Evolutionary conservation across 2,888 invertebrate genomes (phyloP).

Genomic region (Scaptomyza cyrtandrae): DNA sequence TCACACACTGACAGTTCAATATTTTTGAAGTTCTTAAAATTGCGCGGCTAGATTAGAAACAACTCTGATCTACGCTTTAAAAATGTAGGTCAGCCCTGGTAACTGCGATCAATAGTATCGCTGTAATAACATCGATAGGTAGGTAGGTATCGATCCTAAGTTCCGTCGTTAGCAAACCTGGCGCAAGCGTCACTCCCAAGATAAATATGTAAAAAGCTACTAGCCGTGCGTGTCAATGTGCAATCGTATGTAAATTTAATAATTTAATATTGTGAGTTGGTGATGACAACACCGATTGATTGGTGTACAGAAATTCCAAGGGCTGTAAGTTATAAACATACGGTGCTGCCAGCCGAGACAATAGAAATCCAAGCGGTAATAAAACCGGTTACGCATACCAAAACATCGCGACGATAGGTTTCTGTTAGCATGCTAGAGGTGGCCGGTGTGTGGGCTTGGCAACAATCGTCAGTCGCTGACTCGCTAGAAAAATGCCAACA

Average conservation of each 20-base stretch:
- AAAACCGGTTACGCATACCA: constrained; percentile 64
- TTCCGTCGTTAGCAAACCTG: constrained; percentile 37
- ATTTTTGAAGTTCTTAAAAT: constrained; percentile 11
- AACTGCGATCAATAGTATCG: constrained; percentile 24
- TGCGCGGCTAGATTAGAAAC: constrained; percentile 29
- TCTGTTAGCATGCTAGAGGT: constrained; percentile 51
- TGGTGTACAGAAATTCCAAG: constrained; percentile 7
- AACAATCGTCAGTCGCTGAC: constrained; percentile 54
- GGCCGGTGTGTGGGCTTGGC: constrained; percentile 43
- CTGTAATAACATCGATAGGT: constrained; percentile 24
- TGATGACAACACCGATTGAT: not conserved
- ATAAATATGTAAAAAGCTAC: constrained; percentile 52
- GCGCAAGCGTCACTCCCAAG: constrained; percentile 62
- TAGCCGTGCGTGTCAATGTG: constrained; percentile 54
- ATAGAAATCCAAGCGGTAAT: constrained; percentile 38
- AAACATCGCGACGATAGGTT: constrained; percentile 51
- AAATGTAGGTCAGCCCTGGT: constrained; percentile 25
- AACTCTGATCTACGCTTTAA: constrained; percentile 35
- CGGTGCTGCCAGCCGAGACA: constrained; percentile 40
- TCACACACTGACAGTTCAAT: not conserved
- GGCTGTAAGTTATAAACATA: constrained; percentile 21
- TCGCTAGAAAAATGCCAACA: constrained; percentile 73
- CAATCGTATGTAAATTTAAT: constrained; percentile 44
- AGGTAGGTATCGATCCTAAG: constrained; percentile 43
- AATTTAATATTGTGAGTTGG: constrained; percentile 20